Evolutionary conservation across 2,113 vertebrate species (phyloP).

Genomic region (Salvator merianae): DNA sequence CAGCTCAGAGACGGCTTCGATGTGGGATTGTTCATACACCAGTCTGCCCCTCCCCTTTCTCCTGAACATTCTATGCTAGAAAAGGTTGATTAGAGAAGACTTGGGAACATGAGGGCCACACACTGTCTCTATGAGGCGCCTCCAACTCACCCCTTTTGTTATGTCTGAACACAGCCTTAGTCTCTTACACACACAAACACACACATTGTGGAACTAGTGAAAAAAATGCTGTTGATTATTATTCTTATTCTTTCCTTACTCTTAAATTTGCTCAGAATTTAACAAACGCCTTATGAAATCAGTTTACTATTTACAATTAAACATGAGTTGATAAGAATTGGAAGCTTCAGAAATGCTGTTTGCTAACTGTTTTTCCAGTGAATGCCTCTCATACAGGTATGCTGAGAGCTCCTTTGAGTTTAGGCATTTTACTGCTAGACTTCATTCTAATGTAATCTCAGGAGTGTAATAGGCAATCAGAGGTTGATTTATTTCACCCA

Average conservation of each 20-base stretch:
- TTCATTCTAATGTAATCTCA: slow-evolving; percentile 9
- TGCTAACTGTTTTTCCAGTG: background rate
- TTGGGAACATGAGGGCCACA: too few relatives aligned
- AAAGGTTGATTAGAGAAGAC: too few relatives aligned
- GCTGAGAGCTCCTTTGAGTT: background rate
- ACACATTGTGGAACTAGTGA: background rate
- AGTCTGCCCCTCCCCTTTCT: too few relatives aligned
- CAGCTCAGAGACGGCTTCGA: too few relatives aligned
- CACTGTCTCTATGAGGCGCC: too few relatives aligned
- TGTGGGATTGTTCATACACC: too few relatives aligned
- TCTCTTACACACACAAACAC: too few relatives aligned
- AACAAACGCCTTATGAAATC: background rate
- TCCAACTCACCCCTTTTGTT: too few relatives aligned
- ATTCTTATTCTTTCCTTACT: background rate
- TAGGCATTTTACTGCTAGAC: background rate
- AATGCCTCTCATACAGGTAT: background rate
- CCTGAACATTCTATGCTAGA: too few relatives aligned
- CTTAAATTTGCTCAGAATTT: background rate
- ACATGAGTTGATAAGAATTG: background rate
- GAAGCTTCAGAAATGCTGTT: background rate
- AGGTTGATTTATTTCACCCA: background rate
- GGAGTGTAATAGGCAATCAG: slow-evolving; percentile 7
- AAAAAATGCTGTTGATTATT: background rate
- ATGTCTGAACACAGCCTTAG: too few relatives aligned
- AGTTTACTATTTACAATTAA: background rate